Evolutionary conservation across 2,113 vertebrate species (phyloP).

Genomic region (Verasper variegatus): DNA sequence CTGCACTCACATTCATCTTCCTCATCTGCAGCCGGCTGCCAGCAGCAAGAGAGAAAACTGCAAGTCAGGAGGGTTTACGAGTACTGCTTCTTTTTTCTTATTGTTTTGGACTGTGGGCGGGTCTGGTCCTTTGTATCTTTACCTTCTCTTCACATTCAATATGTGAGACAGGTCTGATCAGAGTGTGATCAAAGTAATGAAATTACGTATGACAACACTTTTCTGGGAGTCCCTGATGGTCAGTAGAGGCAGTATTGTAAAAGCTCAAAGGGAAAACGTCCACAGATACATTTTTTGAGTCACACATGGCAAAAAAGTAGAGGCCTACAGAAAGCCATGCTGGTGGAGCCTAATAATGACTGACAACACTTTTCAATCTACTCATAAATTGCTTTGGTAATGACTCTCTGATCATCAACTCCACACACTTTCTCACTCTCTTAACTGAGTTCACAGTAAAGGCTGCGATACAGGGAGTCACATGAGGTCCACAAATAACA

Average conservation of each 20-base stretch:
- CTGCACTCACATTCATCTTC: conserved; percentile 61
- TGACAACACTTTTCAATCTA: too few relatives aligned
- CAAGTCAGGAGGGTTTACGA: conserved; percentile 48
- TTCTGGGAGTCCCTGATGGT: conserved; percentile 2
- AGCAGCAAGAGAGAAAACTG: conserved; percentile 42
- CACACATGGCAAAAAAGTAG: neutral
- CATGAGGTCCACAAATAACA: too few relatives aligned
- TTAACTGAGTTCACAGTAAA: too few relatives aligned
- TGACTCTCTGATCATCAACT: too few relatives aligned
- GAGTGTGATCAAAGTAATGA: conserved; percentile 26
- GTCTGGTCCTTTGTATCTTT: conserved; percentile 16
- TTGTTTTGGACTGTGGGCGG: conserved; percentile 9
- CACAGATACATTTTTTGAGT: neutral
- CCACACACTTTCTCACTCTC: too few relatives aligned
- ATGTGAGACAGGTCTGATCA: conserved; percentile 30
- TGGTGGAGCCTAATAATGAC: neutral
- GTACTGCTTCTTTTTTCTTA: conserved; percentile 37
- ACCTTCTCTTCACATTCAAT: conserved; percentile 23
- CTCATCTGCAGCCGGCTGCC: conserved; percentile 56
- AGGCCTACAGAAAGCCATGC: neutral
- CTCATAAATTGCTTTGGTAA: too few relatives aligned
- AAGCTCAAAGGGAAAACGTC: neutral
- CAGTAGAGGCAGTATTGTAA: neutral
- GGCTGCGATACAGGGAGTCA: too few relatives aligned
- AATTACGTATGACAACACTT: neutral